Evolutionary conservation across 2,797 vertebrate genomes (phyloP).

Genomic region (Brotogeris chrysoptera): DNA sequence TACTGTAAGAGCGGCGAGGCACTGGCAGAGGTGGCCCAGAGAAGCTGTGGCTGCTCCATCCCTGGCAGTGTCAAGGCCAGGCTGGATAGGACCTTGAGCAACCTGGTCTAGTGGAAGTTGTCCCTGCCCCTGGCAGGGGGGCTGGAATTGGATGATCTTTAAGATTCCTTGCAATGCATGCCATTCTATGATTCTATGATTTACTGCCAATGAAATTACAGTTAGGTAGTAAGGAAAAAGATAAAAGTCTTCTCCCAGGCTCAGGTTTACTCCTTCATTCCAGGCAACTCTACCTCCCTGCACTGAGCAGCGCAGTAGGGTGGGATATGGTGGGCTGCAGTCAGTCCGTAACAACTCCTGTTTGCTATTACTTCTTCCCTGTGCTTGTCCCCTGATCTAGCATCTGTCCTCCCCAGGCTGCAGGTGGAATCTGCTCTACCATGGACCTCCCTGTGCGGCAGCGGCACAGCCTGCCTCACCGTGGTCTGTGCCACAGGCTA

Average conservation of each 20-base stretch:
- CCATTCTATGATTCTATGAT: not conserved
- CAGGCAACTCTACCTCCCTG: fast-evolving
- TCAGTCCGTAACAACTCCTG: not conserved
- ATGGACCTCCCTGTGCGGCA: not conserved
- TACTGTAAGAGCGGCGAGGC: not conserved
- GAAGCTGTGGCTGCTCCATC: not conserved
- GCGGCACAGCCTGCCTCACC: not conserved
- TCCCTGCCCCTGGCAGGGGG: not conserved
- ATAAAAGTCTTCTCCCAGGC: not conserved
- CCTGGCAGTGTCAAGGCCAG: not conserved
- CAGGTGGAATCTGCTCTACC: not conserved
- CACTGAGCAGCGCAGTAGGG: not conserved
- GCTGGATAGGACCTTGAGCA: not conserved
- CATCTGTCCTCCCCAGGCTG: not conserved
- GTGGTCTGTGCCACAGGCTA: not conserved
- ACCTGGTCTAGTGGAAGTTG: not conserved
- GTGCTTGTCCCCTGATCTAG: not conserved
- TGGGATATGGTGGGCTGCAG: fast-evolving
- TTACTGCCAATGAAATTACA: not conserved
- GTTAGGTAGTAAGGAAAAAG: not conserved
- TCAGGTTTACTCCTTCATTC: not conserved
- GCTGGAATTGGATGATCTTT: not conserved
- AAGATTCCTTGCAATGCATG: not conserved
- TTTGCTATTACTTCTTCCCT: not conserved
- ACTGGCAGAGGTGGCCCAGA: not conserved